Conservation (phyloP, 2,888 invertebrate genomes). For the Antitype chi region DNA sequence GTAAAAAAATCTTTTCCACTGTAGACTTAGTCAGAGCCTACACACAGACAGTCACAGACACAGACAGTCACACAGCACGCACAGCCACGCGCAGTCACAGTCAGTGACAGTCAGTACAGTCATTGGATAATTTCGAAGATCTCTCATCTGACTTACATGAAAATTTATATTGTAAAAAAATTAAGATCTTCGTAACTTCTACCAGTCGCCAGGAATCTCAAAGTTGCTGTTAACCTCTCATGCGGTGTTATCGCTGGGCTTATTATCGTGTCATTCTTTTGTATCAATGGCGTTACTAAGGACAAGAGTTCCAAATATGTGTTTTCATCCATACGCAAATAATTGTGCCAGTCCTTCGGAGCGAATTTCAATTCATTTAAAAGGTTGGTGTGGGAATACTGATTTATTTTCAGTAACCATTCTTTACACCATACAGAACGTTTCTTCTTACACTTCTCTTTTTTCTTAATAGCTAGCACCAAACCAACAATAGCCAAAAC, state of each 20-base stretch:
- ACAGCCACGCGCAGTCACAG: too few relatives aligned
- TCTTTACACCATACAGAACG: slow-evolving; percentile 32
- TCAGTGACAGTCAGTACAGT: too few relatives aligned
- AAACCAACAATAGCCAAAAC: slow-evolving; percentile 23
- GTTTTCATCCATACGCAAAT: slow-evolving; percentile 21
- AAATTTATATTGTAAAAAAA: slow-evolving; percentile 46
- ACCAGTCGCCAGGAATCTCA: slow-evolving; percentile 60
- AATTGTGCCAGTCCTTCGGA: slow-evolving; percentile 41
- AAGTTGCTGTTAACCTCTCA: slow-evolving; percentile 55
- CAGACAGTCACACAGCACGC: too few relatives aligned
- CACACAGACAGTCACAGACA: too few relatives aligned
- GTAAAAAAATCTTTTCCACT: too few relatives aligned
- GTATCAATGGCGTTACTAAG: slow-evolving; percentile 46
- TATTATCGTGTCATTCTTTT: slow-evolving; percentile 37
- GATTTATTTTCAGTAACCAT: slow-evolving; percentile 39
- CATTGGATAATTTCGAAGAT: slow-evolving; percentile 7
- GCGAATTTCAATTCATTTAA: slow-evolving; percentile 41
- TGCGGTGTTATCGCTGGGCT: slow-evolving; percentile 42
- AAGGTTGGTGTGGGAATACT: slow-evolving; percentile 35
- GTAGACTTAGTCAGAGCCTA: too few relatives aligned
- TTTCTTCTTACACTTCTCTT: slow-evolving; percentile 22
- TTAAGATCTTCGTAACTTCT: slow-evolving; percentile 49
- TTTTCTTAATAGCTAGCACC: slow-evolving; percentile 33
- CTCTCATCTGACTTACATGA: too few relatives aligned
- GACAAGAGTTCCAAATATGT: slow-evolving; percentile 33